phyloP scores from a whole-genome alignment of 1,140 invertebrate genomes.

The Nymphalis io region DNA sequence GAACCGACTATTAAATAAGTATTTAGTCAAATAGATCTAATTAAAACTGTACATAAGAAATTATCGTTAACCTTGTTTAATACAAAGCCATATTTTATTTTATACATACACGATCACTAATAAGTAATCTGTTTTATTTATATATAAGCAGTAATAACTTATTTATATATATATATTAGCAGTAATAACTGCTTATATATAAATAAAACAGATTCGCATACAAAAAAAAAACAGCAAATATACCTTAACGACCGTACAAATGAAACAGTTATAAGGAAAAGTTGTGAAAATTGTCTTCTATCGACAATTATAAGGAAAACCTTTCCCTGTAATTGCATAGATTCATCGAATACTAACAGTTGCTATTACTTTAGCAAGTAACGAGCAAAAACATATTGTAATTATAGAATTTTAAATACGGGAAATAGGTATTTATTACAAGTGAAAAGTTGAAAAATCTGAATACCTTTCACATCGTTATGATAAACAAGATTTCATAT shows the following conservation, averaged over 20 bases:
- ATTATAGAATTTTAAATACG: not conserved
- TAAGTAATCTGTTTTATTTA: too few relatives aligned
- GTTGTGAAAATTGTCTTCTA: not conserved
- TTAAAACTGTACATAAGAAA: constrained; percentile 12
- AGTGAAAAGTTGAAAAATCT: not conserved
- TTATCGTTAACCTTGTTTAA: not conserved
- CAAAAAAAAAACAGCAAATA: too few relatives aligned
- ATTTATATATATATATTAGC: too few relatives aligned
- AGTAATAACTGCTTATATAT: too few relatives aligned
- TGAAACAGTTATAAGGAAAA: not conserved
- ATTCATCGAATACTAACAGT: not conserved
- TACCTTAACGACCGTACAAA: too few relatives aligned
- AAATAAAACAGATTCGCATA: too few relatives aligned
- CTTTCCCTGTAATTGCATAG: not conserved
- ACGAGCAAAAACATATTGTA: not conserved
- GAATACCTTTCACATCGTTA: not conserved
- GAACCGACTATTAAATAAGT: not conserved
- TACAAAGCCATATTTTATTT: not conserved
- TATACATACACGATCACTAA: not conserved
- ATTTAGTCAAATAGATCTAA: not conserved
- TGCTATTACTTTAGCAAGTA: not conserved
- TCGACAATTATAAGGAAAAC: not conserved
- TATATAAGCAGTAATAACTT: too few relatives aligned
- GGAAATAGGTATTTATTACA: not conserved
- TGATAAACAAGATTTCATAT: not conserved